Base-by-base conservation (phyloP, 2,888 invertebrate genomes). In the Charanyca ferruginea region DNA sequence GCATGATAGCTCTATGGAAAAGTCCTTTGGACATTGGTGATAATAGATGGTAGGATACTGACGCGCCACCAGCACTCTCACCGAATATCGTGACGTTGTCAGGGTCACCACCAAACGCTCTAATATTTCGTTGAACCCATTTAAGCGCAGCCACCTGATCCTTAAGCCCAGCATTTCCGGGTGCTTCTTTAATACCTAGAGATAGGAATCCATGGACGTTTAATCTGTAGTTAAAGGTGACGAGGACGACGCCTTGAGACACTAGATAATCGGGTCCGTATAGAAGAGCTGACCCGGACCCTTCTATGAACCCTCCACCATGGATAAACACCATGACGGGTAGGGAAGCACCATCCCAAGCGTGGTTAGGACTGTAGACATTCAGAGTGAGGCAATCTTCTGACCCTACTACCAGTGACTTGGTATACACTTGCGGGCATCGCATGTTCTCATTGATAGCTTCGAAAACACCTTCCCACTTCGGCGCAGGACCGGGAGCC, bases 51-150 rank as follows among this genome's bases (percentile, higher is more conserved):
- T 79, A 83, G 0, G 87, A 86, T 0, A 84, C 83, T 0, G 87
- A 85, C 0, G 59, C 75, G 0, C 77, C 85, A 3, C 88, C 88
- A 32, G 87, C 88, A 45, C 88, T 88, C 48, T 88, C 87, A 0
- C 88, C 88, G 45, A 88, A 88, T 32, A 89, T 60, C 0, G 88
- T 88, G 0, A 88, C 84, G 45, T 87, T 85, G 1, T 85, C 81
- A 1, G 86, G 83, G 57, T 89, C 85, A 1, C 89, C 89, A 9
- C 88, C 89, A n/a, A 89, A 88, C 0, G 75, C 79, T 47, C 52
- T 53, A 4, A 88, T 87, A 64, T 89, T 89, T 8, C 63, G 68
- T 58, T 83, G 70, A 7, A 88, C 82, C 88, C 88, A 88, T 41
- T 69, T 81, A 0, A 88, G 66, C 0, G 87, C 88, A 7, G 84